Conservation (phyloP, 2,888 invertebrate species). For the Thalpophila matura region DNA sequence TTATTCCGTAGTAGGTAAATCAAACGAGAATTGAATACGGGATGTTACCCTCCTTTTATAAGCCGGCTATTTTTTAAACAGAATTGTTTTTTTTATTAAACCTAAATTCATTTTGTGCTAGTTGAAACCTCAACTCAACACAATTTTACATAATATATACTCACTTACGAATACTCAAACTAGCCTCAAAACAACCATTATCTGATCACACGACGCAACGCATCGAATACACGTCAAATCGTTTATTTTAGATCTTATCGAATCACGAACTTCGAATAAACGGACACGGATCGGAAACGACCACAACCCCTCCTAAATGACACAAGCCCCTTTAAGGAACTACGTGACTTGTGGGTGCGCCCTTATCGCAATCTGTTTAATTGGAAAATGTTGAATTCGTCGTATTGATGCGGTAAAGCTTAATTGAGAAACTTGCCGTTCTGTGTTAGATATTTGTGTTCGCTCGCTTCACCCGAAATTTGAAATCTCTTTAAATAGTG, state of each 20-base stretch:
- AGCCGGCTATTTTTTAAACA: too few species aligned
- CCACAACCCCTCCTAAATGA: conserved; percentile 13
- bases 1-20: too few species aligned
- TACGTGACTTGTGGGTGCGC: conserved; percentile 23
- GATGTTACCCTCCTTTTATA: too few species aligned
- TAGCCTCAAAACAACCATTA: too few species aligned
- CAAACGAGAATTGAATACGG: too few species aligned
- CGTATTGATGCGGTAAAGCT: background rate
- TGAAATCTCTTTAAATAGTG: too few species aligned
- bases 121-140: background rate
- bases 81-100: too few species aligned
- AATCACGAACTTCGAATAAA: conserved; percentile 26
- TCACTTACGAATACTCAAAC: too few species aligned
- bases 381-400: conserved; percentile 15
- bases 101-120: background rate
- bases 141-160: conserved; percentile 7
- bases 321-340: background rate
- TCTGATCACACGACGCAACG: background rate
- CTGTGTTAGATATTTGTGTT: conserved; percentile 4
- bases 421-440: conserved; percentile 27
- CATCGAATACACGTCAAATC: background rate
- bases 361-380: conserved; percentile 3
- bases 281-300: background rate
- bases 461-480: too few species aligned
- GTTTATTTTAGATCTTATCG: conserved; percentile 40